Percentiles rank a stretch among this genome's conserved stretches.
These are phyloP conservation scores for Xerus rutilus DNA, from an alignment of 2,797 vertebrate species.

Conservation along the genomic window DNA sequence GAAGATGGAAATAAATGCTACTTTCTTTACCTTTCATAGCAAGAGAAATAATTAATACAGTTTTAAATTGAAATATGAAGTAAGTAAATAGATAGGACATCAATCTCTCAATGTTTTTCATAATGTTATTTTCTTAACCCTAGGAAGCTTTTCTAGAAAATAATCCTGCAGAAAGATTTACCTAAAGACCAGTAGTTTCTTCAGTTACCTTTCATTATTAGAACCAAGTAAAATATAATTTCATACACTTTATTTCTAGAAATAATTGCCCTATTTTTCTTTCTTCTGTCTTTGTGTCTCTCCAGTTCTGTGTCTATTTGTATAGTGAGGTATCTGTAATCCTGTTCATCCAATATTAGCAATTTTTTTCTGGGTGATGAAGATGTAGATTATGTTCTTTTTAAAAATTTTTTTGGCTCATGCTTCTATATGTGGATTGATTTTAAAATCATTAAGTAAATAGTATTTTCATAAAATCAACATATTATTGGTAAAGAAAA, in stretches of 20 bases:
- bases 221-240: slow-evolving; percentile 29
- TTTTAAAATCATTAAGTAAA: slow-evolving; percentile 37
- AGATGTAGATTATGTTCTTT: neutral
- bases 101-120: neutral
- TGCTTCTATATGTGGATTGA: neutral
- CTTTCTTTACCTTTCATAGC: neutral
- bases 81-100: neutral
- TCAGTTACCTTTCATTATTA: slow-evolving; percentile 8
- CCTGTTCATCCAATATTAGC: neutral
- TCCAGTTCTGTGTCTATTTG: neutral
- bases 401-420: neutral
- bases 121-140: slow-evolving; percentile 8
- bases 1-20: neutral
- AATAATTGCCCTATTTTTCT: neutral
- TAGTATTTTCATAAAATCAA: slow-evolving; percentile 1
- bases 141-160: neutral
- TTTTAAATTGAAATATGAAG: slow-evolving; percentile 31
- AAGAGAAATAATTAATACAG: slow-evolving; percentile 15
- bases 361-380: neutral
- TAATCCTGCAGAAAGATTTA: neutral
- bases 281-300: neutral
- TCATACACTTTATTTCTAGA: neutral
- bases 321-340: neutral
- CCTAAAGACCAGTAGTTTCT: neutral
- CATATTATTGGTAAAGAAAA: neutral